Evolutionary conservation across 2,888 invertebrate species (phyloP).

Genomic region (Patella ulyssiponensis): DNA sequence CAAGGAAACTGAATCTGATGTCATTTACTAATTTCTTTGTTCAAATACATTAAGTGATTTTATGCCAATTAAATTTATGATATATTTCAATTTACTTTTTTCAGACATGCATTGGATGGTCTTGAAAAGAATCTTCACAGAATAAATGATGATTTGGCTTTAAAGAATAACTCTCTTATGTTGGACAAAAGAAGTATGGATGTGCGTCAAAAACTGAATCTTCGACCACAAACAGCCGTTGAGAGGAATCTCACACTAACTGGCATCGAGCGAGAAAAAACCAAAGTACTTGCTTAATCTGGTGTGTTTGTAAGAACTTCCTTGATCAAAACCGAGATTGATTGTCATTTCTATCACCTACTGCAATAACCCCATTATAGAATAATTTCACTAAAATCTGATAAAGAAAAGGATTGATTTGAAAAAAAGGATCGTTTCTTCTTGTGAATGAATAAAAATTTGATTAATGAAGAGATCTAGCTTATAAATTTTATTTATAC

Average conservation of each 20-base stretch:
- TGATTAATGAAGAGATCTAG: too few relatives aligned
- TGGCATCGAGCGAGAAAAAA: constrained; percentile 65
- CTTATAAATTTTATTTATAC: too few relatives aligned
- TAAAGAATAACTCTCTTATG: constrained; percentile 71
- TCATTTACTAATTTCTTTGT: too few relatives aligned
- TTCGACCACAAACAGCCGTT: constrained; percentile 57
- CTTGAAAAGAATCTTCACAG: constrained; percentile 71
- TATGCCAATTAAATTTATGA: too few relatives aligned
- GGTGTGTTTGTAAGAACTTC: constrained; percentile 14
- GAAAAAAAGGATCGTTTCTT: neutral
- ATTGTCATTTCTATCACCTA: too few relatives aligned
- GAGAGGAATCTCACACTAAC: constrained; percentile 66
- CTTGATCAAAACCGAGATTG: neutral
- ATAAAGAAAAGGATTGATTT: neutral
- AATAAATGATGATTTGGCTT: constrained; percentile 71
- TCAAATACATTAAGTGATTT: too few relatives aligned
- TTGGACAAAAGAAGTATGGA: constrained; percentile 70
- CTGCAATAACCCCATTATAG: too few relatives aligned
- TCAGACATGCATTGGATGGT: constrained; percentile 71
- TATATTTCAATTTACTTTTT: constrained; percentile 12
- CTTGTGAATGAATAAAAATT: neutral
- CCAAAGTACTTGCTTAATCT: constrained; percentile 60
- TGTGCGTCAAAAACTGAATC: constrained; percentile 67
- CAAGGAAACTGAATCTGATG: too few relatives aligned
- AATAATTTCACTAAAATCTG: too few relatives aligned